Conservation (phyloP, 37 sponge, comb jelly and placozoan species). For the Dysidea cf. avara region DNA sequence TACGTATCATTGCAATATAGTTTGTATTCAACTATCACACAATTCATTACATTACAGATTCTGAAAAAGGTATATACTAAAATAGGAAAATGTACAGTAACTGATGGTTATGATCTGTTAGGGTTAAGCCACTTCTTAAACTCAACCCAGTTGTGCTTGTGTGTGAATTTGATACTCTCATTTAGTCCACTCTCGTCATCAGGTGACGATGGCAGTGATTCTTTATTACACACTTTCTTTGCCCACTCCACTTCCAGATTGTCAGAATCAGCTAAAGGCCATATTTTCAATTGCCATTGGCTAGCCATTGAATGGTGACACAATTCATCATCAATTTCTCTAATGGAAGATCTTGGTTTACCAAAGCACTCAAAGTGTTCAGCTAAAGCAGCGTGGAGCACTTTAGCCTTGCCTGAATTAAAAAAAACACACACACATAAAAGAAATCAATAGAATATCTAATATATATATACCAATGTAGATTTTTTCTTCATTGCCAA, state of each 20-base stretch:
- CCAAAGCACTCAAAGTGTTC: slow-evolving; percentile 71
- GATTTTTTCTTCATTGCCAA: slow-evolving; percentile 58
- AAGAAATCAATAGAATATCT: not conserved
- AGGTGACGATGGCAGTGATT: slow-evolving; percentile 40
- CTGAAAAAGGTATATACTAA: too few relatives aligned
- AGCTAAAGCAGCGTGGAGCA: slow-evolving; percentile 50
- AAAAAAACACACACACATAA: not conserved
- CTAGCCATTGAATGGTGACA: slow-evolving; percentile 65
- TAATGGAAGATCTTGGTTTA: slow-evolving; percentile 43
- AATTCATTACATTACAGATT: too few relatives aligned
- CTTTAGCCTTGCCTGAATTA: slow-evolving; percentile 53
- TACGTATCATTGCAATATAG: too few relatives aligned
- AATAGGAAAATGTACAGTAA: too few relatives aligned
- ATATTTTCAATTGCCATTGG: slow-evolving; percentile 44
- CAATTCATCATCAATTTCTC: slow-evolving; percentile 75
- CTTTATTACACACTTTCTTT: slow-evolving; percentile 53
- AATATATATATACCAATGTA: not conserved
- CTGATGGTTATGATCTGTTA: slow-evolving; percentile 20
- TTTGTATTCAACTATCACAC: too few relatives aligned
- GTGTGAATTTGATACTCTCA: slow-evolving; percentile 38
- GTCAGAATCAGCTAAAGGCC: not conserved
- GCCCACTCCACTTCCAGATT: slow-evolving; percentile 72
- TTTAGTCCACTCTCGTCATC: slow-evolving; percentile 43
- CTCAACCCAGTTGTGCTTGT: slow-evolving; percentile 31
- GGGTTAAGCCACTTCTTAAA: slow-evolving; percentile 72